phyloP scores from a whole-genome alignment of 2,888 invertebrate species.

The Sympetrum striolatum region DNA sequence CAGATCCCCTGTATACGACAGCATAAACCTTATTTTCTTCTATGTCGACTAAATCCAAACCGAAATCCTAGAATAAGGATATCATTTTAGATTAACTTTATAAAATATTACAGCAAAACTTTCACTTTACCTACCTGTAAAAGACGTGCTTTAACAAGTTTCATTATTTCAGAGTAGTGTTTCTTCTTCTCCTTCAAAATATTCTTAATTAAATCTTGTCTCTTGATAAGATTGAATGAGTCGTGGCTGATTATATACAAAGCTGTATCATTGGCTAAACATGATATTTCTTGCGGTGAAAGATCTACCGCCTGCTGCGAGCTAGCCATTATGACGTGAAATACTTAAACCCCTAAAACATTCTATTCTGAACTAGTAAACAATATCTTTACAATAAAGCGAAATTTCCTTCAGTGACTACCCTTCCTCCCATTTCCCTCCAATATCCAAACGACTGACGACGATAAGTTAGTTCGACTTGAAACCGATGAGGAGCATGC shows the following conservation, averaged over 20 bases:
- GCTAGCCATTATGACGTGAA: neutral
- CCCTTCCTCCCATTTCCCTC: too few relatives aligned
- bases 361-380: too few relatives aligned
- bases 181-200: slow-evolving; percentile 10
- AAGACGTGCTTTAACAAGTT: neutral
- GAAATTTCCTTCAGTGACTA: too few relatives aligned
- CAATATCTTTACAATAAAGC: too few relatives aligned
- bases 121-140: neutral
- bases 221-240: neutral
- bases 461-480: too few relatives aligned
- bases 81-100: neutral
- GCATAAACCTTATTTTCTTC: slow-evolving; percentile 4
- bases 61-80: neutral
- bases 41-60: neutral
- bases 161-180: neutral
- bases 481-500: too few relatives aligned
- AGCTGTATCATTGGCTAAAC: neutral
- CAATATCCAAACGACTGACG: too few relatives aligned
- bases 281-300: neutral
- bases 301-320: neutral
- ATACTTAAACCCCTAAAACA: too few relatives aligned
- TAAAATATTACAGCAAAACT: neutral
- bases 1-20: neutral
- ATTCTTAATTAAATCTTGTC: neutral
- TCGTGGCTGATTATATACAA: neutral